These are phyloP conservation scores for Drosophila buzzatii DNA, from an alignment of 2,888 invertebrate genomes.

Conservation along the genomic window DNA sequence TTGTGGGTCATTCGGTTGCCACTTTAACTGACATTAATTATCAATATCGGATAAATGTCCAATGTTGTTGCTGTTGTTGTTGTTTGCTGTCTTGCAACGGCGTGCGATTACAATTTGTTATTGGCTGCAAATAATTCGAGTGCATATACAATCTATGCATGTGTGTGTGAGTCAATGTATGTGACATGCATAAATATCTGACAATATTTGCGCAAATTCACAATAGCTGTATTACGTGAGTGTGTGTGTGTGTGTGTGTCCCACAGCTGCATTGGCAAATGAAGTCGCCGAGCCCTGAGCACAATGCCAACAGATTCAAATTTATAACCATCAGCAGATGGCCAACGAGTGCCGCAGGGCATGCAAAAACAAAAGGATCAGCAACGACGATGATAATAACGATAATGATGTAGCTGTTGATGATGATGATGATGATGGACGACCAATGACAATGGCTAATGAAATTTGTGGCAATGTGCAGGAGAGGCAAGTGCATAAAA, in stretches of 20 bases:
- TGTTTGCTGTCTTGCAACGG: constrained; percentile 11
- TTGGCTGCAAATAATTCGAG: constrained; percentile 50
- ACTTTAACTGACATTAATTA: constrained; percentile 27
- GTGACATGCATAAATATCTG: constrained; percentile 71
- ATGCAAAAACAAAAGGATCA: constrained; percentile 49
- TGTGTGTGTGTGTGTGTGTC: constrained; percentile 17
- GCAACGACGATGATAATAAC: constrained; percentile 32
- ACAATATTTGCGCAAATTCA: constrained; percentile 62
- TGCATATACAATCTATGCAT: constrained; percentile 33
- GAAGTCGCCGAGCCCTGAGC: constrained; percentile 41
- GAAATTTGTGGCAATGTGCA: constrained; percentile 62
- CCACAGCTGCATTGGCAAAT: constrained; percentile 46
- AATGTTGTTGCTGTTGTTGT: constrained; percentile 6
- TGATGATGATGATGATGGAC: constrained; percentile 51
- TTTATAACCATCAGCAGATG: constrained; percentile 58
- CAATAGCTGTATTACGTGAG: constrained; percentile 28
- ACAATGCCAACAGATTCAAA: constrained; percentile 65
- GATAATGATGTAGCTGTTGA: constrained; percentile 12
- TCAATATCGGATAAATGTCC: constrained; percentile 13
- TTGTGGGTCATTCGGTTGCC: not conserved
- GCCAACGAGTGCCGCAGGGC: constrained; percentile 41
- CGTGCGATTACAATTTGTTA: constrained; percentile 39
- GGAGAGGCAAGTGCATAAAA: constrained; percentile 47
- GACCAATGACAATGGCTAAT: constrained; percentile 54
- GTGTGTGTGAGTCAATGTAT: constrained; percentile 35